These are phyloP conservation scores for Carabus problematicus DNA, from an alignment of 2,888 invertebrate genomes.

Conservation along the genomic window DNA sequence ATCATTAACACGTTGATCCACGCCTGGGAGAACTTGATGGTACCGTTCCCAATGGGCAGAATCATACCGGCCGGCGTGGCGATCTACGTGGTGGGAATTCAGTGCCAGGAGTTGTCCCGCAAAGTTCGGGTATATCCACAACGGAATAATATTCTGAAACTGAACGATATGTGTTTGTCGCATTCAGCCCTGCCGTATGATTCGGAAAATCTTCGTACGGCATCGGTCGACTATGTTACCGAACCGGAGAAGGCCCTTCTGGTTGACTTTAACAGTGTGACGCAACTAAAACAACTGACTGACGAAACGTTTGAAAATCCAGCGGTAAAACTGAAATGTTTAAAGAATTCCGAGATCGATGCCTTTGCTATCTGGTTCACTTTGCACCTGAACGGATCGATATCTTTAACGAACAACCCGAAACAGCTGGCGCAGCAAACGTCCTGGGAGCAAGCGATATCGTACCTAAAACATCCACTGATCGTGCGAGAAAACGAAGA, in stretches of 20 bases:
- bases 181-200: constrained; percentile 65
- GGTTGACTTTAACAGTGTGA: constrained; percentile 69
- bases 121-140: constrained; percentile 59
- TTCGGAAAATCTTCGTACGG: constrained; percentile 69
- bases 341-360: constrained; percentile 65
- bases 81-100: constrained; percentile 69
- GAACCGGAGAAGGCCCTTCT: constrained; percentile 64
- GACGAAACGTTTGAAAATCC: constrained; percentile 43
- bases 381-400: constrained; percentile 69
- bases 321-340: constrained; percentile 55
- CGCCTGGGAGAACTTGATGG: constrained; percentile 71
- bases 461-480: constrained; percentile 64
- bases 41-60: constrained; percentile 56
- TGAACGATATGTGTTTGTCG: constrained; percentile 34
- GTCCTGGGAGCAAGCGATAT: constrained; percentile 84
- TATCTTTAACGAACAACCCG: constrained; percentile 69
- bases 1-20: constrained; percentile 71
- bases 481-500: constrained; percentile 53
- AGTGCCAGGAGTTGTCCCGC: constrained; percentile 62
- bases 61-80: constrained; percentile 70
- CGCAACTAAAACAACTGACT: constrained; percentile 57
- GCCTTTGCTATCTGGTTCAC: constrained; percentile 77
- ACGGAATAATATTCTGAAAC: constrained; percentile 47
- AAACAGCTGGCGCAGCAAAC: constrained; percentile 58
- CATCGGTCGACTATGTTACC: constrained; percentile 66